These are phyloP conservation scores for Pollenia amentaria DNA, from an alignment of 2,888 invertebrate genomes.

Conservation along the genomic window DNA sequence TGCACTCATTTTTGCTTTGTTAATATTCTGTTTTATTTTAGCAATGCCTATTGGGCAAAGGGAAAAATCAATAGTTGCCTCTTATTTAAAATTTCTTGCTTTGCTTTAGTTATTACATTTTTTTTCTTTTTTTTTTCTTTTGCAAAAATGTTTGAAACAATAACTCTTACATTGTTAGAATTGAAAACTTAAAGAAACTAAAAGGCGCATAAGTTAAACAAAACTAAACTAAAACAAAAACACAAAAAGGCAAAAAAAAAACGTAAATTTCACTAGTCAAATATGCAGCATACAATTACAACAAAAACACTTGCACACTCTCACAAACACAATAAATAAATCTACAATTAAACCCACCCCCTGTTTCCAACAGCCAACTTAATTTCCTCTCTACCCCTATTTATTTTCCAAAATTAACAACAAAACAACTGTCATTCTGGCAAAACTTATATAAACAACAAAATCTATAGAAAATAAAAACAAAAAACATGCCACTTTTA, in stretches of 20 bases:
- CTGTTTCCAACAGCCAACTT: constrained; percentile 21
- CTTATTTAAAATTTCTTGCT: not conserved
- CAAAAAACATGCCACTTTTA: constrained; percentile 33
- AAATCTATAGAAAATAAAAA: not conserved
- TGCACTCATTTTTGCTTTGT: constrained; percentile 39
- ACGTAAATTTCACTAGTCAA: constrained; percentile 1
- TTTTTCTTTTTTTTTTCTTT: constrained; percentile 9
- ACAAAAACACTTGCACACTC: constrained; percentile 50
- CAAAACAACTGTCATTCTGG: not conserved
- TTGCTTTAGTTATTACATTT: constrained; percentile 5
- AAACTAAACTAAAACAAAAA: constrained; percentile 45
- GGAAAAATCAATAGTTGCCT: constrained; percentile 55
- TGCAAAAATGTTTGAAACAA: constrained; percentile 6
- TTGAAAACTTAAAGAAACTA: constrained; percentile 29
- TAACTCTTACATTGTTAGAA: constrained; percentile 21
- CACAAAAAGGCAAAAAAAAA: not conserved
- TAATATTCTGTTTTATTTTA: not conserved
- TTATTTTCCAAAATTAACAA: not conserved
- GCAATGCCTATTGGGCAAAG: not conserved
- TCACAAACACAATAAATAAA: constrained; percentile 20
- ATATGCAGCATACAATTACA: constrained; percentile 8
- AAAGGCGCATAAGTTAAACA: constrained; percentile 67
- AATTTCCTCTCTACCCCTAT: no score
- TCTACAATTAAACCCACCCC: constrained; percentile 42
- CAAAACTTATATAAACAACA: constrained; percentile 30